A percentile compares a stretch with the other conserved stretches of the same genome.
Conservation (phyloP, 35 echinoderm and acorn worm species). For the Strongylocentrotus purpuratus region DNA sequence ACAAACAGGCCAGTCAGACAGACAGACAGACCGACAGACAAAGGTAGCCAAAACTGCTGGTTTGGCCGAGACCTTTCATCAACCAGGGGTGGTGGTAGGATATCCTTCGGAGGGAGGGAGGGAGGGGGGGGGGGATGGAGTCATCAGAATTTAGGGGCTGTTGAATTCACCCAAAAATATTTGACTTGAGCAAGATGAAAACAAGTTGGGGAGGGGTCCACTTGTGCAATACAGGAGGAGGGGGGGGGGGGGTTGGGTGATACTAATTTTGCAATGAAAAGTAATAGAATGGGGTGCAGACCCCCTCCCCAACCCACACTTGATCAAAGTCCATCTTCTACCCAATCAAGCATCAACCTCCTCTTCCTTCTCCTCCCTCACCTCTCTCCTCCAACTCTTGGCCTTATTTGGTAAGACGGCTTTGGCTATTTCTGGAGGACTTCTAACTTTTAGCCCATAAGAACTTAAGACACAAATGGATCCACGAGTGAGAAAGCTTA, state of each 20-base stretch:
- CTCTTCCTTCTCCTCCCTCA: background rate
- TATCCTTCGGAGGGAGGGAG: background rate
- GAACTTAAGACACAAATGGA: slow-evolving; percentile 26
- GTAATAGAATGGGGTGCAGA: too few species aligned
- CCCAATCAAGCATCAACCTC: slow-evolving; percentile 14
- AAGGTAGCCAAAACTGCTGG: background rate
- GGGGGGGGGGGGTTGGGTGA: too few species aligned
- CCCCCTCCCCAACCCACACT: too few species aligned
- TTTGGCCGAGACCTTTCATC: background rate
- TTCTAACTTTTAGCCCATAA: background rate
- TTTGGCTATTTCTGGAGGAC: background rate
- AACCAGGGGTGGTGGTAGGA: background rate
- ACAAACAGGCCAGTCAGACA: background rate
- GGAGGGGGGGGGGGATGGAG: too few species aligned
- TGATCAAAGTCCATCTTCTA: background rate
- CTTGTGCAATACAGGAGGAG: too few species aligned
- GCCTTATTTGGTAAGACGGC: background rate
- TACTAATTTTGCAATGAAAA: too few species aligned
- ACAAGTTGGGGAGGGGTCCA: too few species aligned
- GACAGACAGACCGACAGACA: background rate
- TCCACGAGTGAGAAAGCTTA: slow-evolving; percentile 14
- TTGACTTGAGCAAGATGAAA: too few species aligned
- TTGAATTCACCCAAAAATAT: too few species aligned
- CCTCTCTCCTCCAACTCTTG: background rate
- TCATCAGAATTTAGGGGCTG: too few species aligned